Evolutionary conservation across 2,797 vertebrate genomes (phyloP), one percentile per base, ranked within the genome.

Genomic region (Arctocebus calabarensis): DNA sequence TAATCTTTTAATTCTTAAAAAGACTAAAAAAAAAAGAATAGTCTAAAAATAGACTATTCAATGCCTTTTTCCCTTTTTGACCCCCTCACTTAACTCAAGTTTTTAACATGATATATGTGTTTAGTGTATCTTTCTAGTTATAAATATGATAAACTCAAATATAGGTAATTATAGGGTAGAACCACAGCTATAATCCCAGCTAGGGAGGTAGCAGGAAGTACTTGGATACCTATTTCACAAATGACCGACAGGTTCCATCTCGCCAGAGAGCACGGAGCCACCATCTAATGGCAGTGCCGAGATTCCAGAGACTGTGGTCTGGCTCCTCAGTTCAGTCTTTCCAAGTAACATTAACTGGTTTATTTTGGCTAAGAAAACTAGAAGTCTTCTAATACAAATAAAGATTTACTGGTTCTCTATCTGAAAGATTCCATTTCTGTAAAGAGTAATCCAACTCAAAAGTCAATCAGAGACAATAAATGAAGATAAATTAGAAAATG

Each of bases 311-410:
- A 27, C 27, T 55, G 16, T 88, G 57, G 13, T 55, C 91, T 68
- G 61, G 29, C 55, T 95, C 62, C 71, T 73, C 0, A 70, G 32
- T 13, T 32, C 62, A 45, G n/a, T 34, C 25, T 92, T 88, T 29
- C 62, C 40, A 87, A 52, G 90, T 57, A 95, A 86, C 93, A 95
- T 48, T 57, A 94, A 91, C 27, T 55, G 68, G 74, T 95, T 83
- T 84, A 70, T 84, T 96, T 61, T 79, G 45, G 29, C 45, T 57
- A 25, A 81, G 48, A 87, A 96, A 94, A 92, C 59, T 71, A 37
- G 32, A 10, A 93, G 2, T 88, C 79, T 82, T 74, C 29, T 52
- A 91, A 75, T 37, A 68, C 83, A 84, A 87, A 37, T 10, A 84
- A 90, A 93, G 7, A 84, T 32, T 71, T 45, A 59, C 7, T 79